Conservation (phyloP, 2,797 vertebrate genomes). For the Balearica regulorum region DNA sequence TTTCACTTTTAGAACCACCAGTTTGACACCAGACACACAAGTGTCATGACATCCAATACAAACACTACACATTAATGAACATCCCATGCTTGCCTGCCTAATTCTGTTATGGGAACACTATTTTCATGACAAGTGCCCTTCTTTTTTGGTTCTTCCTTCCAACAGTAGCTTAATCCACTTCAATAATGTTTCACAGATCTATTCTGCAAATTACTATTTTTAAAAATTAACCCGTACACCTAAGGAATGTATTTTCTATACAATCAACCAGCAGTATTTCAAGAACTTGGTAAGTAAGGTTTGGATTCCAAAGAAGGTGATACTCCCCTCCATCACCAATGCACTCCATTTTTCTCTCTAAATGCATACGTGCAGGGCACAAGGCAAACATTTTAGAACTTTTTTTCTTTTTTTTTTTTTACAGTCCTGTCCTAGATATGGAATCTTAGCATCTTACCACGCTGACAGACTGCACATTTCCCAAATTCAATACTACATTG, state of each 20-base stretch:
- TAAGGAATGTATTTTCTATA: background rate
- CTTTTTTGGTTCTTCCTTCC: background rate
- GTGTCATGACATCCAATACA: background rate
- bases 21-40: background rate
- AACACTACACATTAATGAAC: background rate
- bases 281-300: background rate
- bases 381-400: background rate
- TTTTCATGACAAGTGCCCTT: background rate
- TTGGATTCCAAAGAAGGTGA: background rate
- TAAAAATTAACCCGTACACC: background rate
- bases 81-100: background rate
- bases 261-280: background rate
- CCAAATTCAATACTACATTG: constrained; percentile 37
- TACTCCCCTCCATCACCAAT: background rate
- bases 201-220: background rate
- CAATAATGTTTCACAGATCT: background rate
- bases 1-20: background rate
- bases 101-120: background rate
- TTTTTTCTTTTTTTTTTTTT: background rate
- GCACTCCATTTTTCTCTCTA: background rate
- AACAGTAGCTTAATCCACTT: background rate
- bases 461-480: background rate
- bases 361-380: background rate
- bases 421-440: background rate
- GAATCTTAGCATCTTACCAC: constrained; percentile 15